Evolutionary conservation across 2,888 invertebrate species (phyloP).

Genomic region (Brachycybe producta): DNA sequence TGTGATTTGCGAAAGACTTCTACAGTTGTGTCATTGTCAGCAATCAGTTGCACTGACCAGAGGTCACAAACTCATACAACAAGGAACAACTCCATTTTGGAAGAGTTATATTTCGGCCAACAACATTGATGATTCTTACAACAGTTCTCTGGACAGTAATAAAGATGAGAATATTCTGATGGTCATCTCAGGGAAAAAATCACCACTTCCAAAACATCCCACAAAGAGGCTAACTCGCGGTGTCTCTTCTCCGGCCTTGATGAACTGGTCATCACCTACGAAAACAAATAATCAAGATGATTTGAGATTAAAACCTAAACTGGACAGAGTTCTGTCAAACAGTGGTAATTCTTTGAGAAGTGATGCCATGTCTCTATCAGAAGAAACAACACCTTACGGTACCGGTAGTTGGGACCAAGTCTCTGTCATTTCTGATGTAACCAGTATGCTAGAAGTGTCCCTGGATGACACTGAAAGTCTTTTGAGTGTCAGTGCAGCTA

Average conservation of each 20-base stretch:
- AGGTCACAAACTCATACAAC: background rate
- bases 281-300: background rate
- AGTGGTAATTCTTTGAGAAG: too few relatives aligned
- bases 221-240: background rate
- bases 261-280: background rate
- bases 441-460: too few relatives aligned
- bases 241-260: background rate
- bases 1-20: slow-evolving; percentile 7
- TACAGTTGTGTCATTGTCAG: slow-evolving; percentile 7
- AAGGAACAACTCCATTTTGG: background rate
- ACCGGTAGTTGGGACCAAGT: too few relatives aligned
- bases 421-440: too few relatives aligned
- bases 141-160: background rate
- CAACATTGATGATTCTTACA: background rate
- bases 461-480: too few relatives aligned
- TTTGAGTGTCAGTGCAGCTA: too few relatives aligned
- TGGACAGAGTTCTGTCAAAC: too few relatives aligned
- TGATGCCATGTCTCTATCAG: too few relatives aligned
- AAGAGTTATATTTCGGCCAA: slow-evolving; percentile 2
- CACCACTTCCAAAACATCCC: background rate
- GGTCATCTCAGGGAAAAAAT: too few relatives aligned
- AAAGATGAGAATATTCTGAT: too few relatives aligned
- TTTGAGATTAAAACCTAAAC: too few relatives aligned
- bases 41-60: background rate
- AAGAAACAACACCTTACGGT: too few relatives aligned